Percentiles rank a stretch among this genome's conserved stretches.
Conservation (phyloP, 2,888 invertebrate genomes). For the Pollenia griseotomentosa region DNA sequence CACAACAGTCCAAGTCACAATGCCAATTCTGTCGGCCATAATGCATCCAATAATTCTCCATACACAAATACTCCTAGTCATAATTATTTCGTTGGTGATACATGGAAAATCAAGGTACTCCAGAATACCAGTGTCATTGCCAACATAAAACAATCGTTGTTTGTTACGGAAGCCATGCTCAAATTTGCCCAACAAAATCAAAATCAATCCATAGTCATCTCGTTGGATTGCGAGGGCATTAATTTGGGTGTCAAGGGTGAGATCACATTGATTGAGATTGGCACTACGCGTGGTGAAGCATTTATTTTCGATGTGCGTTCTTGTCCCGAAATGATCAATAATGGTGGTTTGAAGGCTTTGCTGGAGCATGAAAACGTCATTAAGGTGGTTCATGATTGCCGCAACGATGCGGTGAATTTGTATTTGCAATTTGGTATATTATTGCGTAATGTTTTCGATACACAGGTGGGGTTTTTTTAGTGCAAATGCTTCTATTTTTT, state of each 20-base stretch:
- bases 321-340: constrained; percentile 91
- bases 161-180: constrained; percentile 90
- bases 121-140: constrained; percentile 93
- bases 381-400: constrained; percentile 96
- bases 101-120: constrained; percentile 92
- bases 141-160: constrained; percentile 90
- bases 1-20: constrained; percentile 81
- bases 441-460: constrained; percentile 94
- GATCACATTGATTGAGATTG: constrained; percentile 93
- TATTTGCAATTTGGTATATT: constrained; percentile 93
- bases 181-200: constrained; percentile 85
- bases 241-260: constrained; percentile 95
- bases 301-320: constrained; percentile 95
- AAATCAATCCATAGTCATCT: constrained; percentile 87
- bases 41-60: constrained; percentile 54
- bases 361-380: constrained; percentile 92
- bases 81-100: constrained; percentile 87
- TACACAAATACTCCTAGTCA: constrained; percentile 81
- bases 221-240: constrained; percentile 96
- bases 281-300: constrained; percentile 91
- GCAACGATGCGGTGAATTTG: constrained; percentile 95
- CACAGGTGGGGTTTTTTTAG: constrained; percentile 86
- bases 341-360: constrained; percentile 91
- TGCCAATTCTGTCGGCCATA: constrained; percentile 59
- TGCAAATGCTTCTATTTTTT: neutral